Evolutionary conservation across 2,797 vertebrate genomes (phyloP).

Genomic region (Triplophysa bombifrons): DNA sequence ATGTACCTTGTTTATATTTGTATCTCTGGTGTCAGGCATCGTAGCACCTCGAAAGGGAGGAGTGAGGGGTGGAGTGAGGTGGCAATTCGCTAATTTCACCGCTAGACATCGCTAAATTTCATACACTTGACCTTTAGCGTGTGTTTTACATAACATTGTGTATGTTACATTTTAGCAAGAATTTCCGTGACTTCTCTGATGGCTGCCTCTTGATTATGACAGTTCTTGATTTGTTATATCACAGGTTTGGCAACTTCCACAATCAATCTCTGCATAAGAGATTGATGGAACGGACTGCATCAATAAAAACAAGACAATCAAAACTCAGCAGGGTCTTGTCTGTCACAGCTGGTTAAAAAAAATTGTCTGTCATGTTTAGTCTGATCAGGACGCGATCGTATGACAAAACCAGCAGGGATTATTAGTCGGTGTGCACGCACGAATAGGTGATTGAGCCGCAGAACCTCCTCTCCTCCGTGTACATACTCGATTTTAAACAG

Average conservation of each 20-base stretch:
- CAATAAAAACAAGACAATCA: neutral
- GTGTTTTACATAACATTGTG: no score
- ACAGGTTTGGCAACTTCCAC: neutral
- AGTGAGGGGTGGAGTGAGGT: no score
- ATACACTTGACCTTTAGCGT: no score
- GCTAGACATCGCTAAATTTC: no score
- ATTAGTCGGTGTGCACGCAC: neutral
- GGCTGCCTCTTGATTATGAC: no score
- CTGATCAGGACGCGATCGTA: neutral
- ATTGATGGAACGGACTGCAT: neutral
- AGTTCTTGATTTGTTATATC: neutral
- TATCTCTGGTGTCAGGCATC: no score
- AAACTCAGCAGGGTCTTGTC: neutral
- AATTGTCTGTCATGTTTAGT: neutral
- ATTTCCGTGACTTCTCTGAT: no score
- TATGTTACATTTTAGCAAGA: no score
- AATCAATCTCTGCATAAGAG: neutral
- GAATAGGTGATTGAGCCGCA: constrained; percentile 32
- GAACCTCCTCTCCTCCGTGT: constrained; percentile 62
- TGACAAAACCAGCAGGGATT: neutral
- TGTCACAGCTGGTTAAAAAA: neutral
- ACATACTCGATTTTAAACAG: constrained; percentile 69
- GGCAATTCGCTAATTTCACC: no score
- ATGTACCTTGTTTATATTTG: no score
- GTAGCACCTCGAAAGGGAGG: no score